Evolutionary conservation across 2,797 vertebrate genomes (phyloP).

Genomic region (Onychomys arenicola): DNA sequence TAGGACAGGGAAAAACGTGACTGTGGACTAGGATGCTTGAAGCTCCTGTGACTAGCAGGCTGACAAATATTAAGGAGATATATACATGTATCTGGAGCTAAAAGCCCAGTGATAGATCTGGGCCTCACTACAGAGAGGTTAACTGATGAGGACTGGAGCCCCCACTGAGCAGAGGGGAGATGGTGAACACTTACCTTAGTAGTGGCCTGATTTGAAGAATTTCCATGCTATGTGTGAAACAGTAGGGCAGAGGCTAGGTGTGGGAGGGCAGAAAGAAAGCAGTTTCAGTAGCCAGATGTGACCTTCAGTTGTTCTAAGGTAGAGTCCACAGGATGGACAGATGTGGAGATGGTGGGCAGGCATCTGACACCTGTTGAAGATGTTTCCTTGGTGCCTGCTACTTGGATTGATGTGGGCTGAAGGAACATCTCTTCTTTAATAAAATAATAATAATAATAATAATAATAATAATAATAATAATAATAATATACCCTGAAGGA

Average conservation of each 20-base stretch:
- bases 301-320: background rate
- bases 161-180: background rate
- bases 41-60: background rate
- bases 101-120: background rate
- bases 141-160: background rate
- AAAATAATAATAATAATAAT: too few species aligned
- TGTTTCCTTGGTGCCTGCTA: background rate
- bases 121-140: background rate
- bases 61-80: background rate
- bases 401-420: background rate
- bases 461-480: background rate
- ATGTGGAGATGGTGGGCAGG: background rate
- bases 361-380: background rate
- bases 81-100: too few species aligned
- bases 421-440: background rate
- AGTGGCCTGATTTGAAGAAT: background rate
- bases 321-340: background rate
- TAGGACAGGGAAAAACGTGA: background rate
- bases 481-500: background rate
- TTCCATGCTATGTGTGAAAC: background rate
- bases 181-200: background rate
- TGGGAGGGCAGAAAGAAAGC: background rate
- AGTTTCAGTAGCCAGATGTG: background rate
- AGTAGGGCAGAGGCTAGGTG: background rate
- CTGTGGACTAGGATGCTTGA: background rate